phyloP scores from a whole-genome alignment of 2,888 invertebrate species.

The Tuberolachnus salignus region DNA sequence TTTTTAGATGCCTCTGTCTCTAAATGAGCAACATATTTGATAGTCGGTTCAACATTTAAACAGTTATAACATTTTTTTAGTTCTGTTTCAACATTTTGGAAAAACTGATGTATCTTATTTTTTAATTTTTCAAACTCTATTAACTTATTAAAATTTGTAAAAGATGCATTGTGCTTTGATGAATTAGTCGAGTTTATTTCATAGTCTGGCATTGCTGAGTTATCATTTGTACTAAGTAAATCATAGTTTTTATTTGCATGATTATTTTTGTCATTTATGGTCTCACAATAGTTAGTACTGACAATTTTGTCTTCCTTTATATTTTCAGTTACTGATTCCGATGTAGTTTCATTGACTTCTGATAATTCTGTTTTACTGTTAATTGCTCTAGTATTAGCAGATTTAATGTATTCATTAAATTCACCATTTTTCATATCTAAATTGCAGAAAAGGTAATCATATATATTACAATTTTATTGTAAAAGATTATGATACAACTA shows the following conservation, averaged over 20 bases:
- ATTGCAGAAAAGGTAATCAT: not conserved
- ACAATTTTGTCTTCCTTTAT: not conserved
- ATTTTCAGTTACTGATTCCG: conserved; percentile 23
- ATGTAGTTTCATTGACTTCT: not conserved
- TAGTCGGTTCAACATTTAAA: not conserved
- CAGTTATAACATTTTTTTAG: not conserved
- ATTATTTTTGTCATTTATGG: conserved; percentile 4
- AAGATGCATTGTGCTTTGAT: not conserved
- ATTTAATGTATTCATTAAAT: not conserved
- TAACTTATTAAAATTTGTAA: not conserved
- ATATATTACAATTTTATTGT: no score
- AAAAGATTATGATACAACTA: not conserved
- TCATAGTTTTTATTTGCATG: conserved; percentile 12
- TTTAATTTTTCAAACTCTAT: not conserved
- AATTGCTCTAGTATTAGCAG: not conserved
- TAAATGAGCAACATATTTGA: conserved; percentile 46
- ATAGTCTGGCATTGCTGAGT: not conserved
- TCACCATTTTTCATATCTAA: not conserved
- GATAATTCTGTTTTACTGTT: not conserved
- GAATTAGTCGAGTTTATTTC: not conserved
- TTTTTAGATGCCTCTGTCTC: conserved; percentile 51
- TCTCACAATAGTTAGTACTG: not conserved
- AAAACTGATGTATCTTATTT: not conserved
- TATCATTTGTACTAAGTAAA: conserved; percentile 2
- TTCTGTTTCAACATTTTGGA: conserved; percentile 18